A percentile compares a stretch with the other conserved stretches of the same genome.
Evolutionary conservation across 1,140 invertebrate species (phyloP).

Genomic region (Hycleus phaleratus): DNA sequence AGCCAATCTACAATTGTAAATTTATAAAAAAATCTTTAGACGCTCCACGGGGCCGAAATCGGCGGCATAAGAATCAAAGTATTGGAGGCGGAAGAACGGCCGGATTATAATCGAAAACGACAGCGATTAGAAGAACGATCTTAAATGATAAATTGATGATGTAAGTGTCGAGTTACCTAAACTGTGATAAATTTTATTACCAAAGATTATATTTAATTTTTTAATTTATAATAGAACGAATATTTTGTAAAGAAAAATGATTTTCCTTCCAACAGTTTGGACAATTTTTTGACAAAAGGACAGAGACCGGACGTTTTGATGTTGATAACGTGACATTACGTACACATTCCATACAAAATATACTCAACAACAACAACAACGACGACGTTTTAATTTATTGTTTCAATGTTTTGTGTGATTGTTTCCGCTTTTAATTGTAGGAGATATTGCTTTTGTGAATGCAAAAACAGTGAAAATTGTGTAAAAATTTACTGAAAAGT

Average conservation of each 20-base stretch:
- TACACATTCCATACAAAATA: too few species aligned
- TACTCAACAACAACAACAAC: too few species aligned
- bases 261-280: conserved; percentile 4
- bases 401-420: too few species aligned
- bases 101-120: conserved; percentile 49
- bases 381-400: too few species aligned
- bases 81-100: conserved; percentile 77
- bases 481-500: too few species aligned
- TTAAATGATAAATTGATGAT: not conserved
- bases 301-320: not conserved
- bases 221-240: too few species aligned
- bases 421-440: too few species aligned
- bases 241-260: too few species aligned
- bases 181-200: conserved; percentile 6
- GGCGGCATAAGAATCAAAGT: conserved; percentile 79
- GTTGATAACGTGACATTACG: too few species aligned
- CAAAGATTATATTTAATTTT: conserved; percentile 1
- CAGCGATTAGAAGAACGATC: conserved; percentile 14
- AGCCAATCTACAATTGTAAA: too few species aligned
- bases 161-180: not conserved
- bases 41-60: conserved; percentile 74
- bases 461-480: too few species aligned
- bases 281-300: conserved; percentile 4
- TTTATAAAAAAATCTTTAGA: conserved; percentile 35
- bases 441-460: too few species aligned